Evolutionary conservation across 2,113 vertebrate genomes (phyloP).

Genomic region (Lepus americanus): DNA sequence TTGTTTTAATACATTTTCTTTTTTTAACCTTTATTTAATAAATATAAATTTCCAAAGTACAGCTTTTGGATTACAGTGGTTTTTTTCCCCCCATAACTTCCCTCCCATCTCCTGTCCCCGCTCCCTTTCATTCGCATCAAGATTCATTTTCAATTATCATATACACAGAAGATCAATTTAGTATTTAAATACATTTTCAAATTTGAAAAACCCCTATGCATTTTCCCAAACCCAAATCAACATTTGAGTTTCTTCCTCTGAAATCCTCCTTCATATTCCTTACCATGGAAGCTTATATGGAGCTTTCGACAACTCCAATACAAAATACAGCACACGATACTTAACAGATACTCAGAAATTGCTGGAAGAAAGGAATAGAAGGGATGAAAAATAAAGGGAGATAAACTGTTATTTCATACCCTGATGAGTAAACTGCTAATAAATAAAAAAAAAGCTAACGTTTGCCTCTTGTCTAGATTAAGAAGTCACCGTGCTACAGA

Average conservation of each 20-base stretch:
- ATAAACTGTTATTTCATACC: not conserved
- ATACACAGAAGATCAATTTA: too few relatives aligned
- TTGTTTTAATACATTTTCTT: not conserved
- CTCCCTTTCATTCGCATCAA: too few relatives aligned
- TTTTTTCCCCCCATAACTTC: too few relatives aligned
- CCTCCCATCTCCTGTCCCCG: too few relatives aligned
- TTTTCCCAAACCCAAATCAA: not conserved
- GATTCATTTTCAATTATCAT: too few relatives aligned
- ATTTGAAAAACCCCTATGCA: not conserved
- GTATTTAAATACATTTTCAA: too few relatives aligned
- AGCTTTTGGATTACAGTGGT: too few relatives aligned
- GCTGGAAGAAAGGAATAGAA: not conserved
- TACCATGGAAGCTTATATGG: not conserved
- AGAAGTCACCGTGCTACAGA: not conserved
- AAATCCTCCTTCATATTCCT: not conserved
- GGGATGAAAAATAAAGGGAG: not conserved
- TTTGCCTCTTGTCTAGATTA: too few relatives aligned
- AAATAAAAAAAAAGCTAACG: not conserved
- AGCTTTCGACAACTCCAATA: not conserved
- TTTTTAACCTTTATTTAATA: too few relatives aligned
- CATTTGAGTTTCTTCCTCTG: not conserved
- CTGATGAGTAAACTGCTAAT: not conserved
- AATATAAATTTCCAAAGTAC: too few relatives aligned
- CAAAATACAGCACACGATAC: not conserved
- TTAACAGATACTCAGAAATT: not conserved